Conservation (phyloP, 92 coral and sea anemone species). For the Porites cylindrica region DNA sequence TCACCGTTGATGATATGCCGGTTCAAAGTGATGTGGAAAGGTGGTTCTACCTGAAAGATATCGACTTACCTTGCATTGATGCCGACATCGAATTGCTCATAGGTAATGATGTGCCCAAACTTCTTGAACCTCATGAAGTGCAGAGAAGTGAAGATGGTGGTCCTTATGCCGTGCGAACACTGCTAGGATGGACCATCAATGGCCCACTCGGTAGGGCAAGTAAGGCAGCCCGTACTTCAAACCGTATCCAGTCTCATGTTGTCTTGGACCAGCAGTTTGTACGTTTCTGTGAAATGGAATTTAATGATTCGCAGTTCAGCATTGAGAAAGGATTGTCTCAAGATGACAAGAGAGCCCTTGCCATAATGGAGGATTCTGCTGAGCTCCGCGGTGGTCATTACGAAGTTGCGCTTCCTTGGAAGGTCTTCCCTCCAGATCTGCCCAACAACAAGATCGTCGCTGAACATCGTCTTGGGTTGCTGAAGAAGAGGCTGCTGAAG, state of each 20-base stretch:
- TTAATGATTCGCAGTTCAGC: slow-evolving; percentile 63
- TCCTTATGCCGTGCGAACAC: slow-evolving; percentile 66
- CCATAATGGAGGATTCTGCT: slow-evolving; percentile 61
- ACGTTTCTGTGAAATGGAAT: slow-evolving; percentile 66
- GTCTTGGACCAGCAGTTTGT: slow-evolving; percentile 59
- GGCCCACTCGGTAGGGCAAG: slow-evolving; percentile 72
- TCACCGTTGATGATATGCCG: slow-evolving; percentile 46
- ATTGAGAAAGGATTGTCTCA: slow-evolving; percentile 50
- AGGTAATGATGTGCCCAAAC: slow-evolving; percentile 68
- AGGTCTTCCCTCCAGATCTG: slow-evolving; percentile 66
- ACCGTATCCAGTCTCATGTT: slow-evolving; percentile 41
- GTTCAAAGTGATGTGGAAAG: slow-evolving; percentile 56
- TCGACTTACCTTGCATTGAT: slow-evolving; percentile 43
- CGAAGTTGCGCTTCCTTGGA: slow-evolving; percentile 78
- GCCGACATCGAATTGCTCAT: slow-evolving; percentile 57
- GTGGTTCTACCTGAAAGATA: slow-evolving; percentile 52
- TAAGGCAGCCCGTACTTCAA: slow-evolving; percentile 15
- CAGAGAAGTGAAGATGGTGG: slow-evolving; percentile 58
- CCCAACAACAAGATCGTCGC: slow-evolving; percentile 68
- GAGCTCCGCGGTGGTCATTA: slow-evolving; percentile 66
- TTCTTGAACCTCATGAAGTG: slow-evolving; percentile 70
- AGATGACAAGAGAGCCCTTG: slow-evolving; percentile 64
- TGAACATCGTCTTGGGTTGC: slow-evolving; percentile 51
- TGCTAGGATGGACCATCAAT: slow-evolving; percentile 79
- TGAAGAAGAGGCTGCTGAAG: slow-evolving; percentile 55